phyloP scores from a whole-genome alignment of 2,113 vertebrate genomes.

The Aythya baeri region DNA sequence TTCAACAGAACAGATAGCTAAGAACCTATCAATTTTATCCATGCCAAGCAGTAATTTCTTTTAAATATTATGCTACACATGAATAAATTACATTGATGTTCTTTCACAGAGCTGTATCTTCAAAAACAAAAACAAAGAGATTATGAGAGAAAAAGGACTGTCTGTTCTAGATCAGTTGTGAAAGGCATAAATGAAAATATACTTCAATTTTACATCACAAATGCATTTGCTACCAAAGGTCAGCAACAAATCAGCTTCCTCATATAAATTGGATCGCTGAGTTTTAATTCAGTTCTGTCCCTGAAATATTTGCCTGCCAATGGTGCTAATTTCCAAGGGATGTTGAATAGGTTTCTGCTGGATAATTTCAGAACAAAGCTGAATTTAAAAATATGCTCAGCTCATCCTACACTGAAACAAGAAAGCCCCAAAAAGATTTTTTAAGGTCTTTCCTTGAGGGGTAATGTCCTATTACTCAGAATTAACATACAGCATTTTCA shows the following conservation, averaged over 20 bases:
- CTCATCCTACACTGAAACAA: background rate
- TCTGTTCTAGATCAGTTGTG: background rate
- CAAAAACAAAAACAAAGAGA: background rate
- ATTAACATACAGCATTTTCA: background rate
- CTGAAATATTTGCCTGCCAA: background rate
- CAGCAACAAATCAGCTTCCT: background rate
- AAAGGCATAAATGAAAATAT: background rate
- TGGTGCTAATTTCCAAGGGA: background rate
- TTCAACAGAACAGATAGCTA: background rate
- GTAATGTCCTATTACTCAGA: background rate
- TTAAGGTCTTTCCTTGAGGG: background rate
- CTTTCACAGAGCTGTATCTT: background rate
- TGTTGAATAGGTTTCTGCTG: background rate
- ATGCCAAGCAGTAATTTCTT: background rate
- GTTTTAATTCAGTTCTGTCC: background rate
- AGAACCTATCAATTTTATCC: background rate
- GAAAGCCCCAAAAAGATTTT: background rate
- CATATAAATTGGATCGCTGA: background rate
- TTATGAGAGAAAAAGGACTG: background rate
- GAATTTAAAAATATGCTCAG: background rate
- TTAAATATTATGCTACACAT: slow-evolving; percentile 3
- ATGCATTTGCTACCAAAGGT: background rate
- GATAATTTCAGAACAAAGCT: background rate
- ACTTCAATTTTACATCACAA: background rate
- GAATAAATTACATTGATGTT: slow-evolving; percentile 29